phyloP scores from a whole-genome alignment of 2,113 vertebrate species.

The Damaliscus lunatus region DNA sequence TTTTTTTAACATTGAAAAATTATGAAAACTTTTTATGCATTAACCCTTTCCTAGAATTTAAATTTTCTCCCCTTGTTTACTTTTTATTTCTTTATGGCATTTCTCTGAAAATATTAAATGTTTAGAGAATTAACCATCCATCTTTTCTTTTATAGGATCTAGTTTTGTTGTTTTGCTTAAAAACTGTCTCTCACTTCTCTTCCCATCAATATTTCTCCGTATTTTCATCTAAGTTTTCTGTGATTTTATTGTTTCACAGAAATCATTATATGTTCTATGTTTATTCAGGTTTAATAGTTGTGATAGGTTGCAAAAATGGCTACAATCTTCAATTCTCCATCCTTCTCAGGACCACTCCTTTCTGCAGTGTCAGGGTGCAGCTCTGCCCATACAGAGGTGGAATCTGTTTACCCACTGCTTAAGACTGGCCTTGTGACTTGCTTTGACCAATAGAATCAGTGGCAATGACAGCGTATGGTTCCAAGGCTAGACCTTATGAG shows the following conservation, averaged over 20 bases:
- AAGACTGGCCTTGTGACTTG: background rate
- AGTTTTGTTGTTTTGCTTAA: background rate
- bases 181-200: background rate
- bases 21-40: background rate
- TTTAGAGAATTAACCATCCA: background rate
- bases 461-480: background rate
- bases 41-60: background rate
- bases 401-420: background rate
- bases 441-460: background rate
- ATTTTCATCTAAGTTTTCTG: background rate
- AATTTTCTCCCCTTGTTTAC: background rate
- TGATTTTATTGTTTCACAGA: background rate
- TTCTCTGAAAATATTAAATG: background rate
- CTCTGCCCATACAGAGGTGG: background rate
- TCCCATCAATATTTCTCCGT: background rate
- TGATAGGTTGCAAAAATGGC: background rate
- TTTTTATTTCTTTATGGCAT: background rate
- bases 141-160: background rate
- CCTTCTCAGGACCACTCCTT: background rate
- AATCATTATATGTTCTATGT: background rate
- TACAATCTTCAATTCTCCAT: background rate
- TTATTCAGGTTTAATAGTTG: background rate
- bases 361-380: background rate
- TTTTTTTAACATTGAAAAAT: background rate
- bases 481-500: background rate